Conservation (phyloP, 2,888 invertebrate species). For the Ochropleura leucogaster region DNA sequence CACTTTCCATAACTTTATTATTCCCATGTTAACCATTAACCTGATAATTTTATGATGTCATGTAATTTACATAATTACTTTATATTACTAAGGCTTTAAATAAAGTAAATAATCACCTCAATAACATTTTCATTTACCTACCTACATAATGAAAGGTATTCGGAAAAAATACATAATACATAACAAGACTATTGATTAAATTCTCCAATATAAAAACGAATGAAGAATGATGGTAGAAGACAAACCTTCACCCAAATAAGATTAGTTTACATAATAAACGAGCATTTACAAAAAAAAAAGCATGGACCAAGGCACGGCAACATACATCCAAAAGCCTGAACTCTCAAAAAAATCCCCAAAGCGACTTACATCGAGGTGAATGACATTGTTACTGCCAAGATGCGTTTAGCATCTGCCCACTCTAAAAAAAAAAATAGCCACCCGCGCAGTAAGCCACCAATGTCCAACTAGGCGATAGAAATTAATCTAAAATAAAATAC, state of each 20-base stretch:
- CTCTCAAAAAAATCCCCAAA: constrained; percentile 63
- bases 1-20: constrained; percentile 18
- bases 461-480: constrained; percentile 75
- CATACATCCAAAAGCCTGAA: constrained; percentile 47
- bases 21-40: constrained; percentile 6
- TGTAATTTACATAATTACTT: constrained; percentile 21
- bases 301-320: constrained; percentile 32
- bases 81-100: neutral
- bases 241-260: neutral
- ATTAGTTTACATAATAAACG: neutral
- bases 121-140: neutral
- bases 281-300: constrained; percentile 39
- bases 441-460: constrained; percentile 79
- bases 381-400: constrained; percentile 81
- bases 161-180: neutral
- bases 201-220: neutral
- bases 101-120: neutral
- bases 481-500: constrained; percentile 82
- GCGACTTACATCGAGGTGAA: constrained; percentile 89
- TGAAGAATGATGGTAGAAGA: neutral
- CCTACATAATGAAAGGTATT: neutral
- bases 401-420: constrained; percentile 68
- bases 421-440: constrained; percentile 71
- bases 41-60: constrained; percentile 20
- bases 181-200: neutral